Conservation (phyloP, 2,797 vertebrate species). For the Myotis findleyi region DNA sequence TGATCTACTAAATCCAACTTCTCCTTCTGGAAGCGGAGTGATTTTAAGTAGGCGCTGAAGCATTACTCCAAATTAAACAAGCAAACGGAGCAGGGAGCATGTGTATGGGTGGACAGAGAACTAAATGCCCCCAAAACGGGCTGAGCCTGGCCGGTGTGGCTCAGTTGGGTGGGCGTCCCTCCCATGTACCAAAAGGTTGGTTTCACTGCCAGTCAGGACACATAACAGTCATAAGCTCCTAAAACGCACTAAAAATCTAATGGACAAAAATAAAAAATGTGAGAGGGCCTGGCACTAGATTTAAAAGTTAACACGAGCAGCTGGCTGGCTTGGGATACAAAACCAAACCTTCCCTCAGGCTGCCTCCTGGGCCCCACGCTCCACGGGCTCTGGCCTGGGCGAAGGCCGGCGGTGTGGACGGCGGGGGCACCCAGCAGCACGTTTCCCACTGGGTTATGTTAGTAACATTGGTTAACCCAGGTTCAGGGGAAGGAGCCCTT, state of each 20-base stretch:
- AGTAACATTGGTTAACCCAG: background rate
- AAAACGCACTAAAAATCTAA: background rate
- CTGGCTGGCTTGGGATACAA: background rate
- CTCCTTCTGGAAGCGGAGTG: background rate
- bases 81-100: background rate
- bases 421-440: background rate
- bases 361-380: background rate
- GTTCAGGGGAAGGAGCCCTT: background rate
- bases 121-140: background rate
- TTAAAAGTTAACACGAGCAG: background rate
- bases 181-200: background rate
- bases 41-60: background rate
- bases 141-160: background rate
- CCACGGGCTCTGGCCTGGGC: background rate
- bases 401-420: accelerated
- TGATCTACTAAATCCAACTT: background rate
- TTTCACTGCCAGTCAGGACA: background rate
- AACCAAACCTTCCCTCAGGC: accelerated
- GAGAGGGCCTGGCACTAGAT: background rate
- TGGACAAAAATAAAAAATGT: background rate
- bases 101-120: background rate
- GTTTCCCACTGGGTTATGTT: background rate
- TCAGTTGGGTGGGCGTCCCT: background rate
- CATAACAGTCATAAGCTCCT: background rate
- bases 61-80: background rate